phyloP scores from a whole-genome alignment of 1,140 invertebrate genomes.

The Philopotamus ludificatus region DNA sequence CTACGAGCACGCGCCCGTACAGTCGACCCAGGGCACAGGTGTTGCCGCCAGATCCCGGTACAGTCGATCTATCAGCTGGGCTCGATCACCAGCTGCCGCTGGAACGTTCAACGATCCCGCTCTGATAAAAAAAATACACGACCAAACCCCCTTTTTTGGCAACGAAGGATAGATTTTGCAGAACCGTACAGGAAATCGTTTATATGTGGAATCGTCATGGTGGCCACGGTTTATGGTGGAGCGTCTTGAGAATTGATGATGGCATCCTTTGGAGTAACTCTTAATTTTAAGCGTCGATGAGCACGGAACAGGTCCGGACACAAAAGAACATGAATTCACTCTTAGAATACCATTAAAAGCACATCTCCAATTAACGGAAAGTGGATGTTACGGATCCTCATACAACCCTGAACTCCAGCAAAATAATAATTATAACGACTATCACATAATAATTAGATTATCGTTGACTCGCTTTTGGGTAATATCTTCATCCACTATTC shows the following conservation, averaged over 20 bases:
- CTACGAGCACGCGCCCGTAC: slow-evolving; percentile 6
- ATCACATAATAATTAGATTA: neutral
- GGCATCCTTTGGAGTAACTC: slow-evolving; percentile 6
- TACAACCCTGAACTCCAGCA: neutral
- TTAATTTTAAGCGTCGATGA: slow-evolving; percentile 23
- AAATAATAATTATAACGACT: no score
- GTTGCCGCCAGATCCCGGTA: neutral
- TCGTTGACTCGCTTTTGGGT: neutral
- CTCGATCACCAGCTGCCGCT: slow-evolving; percentile 11
- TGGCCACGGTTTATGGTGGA: neutral
- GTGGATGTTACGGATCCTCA: neutral
- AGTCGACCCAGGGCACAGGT: slow-evolving; percentile 3
- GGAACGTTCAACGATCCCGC: neutral
- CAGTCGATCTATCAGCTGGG: neutral
- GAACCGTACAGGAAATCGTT: neutral
- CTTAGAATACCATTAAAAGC: slow-evolving; percentile 10
- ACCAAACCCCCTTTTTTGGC: no score
- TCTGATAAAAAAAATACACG: neutral
- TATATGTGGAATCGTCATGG: no score
- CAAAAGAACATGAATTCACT: slow-evolving; percentile 24
- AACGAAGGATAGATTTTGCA: neutral
- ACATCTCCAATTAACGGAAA: slow-evolving; percentile 18
- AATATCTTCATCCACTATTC: neutral
- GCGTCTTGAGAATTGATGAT: neutral
- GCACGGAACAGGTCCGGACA: slow-evolving; percentile 13